A percentile compares a stretch with the other conserved stretches of the same genome.
These are phyloP conservation scores for Chlorocebus sabaeus DNA, from an alignment of 2,113 vertebrate species.

Conservation along the genomic window DNA sequence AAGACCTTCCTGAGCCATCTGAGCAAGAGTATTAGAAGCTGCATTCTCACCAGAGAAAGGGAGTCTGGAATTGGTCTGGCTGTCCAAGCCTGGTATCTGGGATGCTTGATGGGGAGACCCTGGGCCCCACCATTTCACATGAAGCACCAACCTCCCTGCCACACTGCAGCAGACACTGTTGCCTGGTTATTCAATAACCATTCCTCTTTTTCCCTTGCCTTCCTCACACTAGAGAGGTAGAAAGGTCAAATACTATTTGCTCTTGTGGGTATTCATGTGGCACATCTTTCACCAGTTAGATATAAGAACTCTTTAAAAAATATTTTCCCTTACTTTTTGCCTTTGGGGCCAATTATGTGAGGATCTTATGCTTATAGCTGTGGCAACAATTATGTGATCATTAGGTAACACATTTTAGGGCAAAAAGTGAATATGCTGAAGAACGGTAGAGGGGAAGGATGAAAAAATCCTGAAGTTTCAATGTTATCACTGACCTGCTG, in stretches of 20 bases:
- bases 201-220: background rate
- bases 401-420: background rate
- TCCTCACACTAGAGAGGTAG: background rate
- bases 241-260: background rate
- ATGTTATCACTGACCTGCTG: slow-evolving; percentile 7
- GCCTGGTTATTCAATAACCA: background rate
- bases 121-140: background rate
- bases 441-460: background rate
- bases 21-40: background rate
- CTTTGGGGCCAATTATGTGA: background rate
- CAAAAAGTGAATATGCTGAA: background rate
- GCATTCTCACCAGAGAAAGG: background rate
- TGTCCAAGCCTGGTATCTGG: background rate
- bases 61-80: slow-evolving; percentile 10
- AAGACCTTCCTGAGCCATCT: background rate
- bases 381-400: slow-evolving; percentile 1
- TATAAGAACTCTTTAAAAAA: slow-evolving; percentile 20
- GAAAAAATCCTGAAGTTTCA: background rate
- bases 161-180: background rate
- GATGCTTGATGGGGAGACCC: background rate
- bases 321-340: background rate
- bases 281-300: background rate
- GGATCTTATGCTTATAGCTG: background rate
- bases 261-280: background rate
- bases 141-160: background rate